A percentile compares a stretch with the other conserved stretches of the same genome.
Conservation (phyloP, 2,888 invertebrate genomes). For the Luffia ferchaultella region DNA sequence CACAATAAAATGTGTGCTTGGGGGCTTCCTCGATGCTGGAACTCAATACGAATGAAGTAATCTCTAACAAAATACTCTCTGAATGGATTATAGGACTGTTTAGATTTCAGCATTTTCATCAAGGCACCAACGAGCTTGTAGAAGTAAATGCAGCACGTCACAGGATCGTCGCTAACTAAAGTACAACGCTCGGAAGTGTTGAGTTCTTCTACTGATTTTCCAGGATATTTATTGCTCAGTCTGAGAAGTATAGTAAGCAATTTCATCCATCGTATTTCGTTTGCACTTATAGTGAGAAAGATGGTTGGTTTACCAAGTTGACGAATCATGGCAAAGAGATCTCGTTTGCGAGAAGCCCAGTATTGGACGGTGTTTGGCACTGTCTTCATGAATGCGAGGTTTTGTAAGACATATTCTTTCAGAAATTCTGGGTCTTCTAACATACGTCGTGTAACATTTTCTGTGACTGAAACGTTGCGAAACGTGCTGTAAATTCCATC, state of each 20-base stretch:
- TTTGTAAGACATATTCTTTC: slow-evolving; percentile 20
- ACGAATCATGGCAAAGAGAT: slow-evolving; percentile 27
- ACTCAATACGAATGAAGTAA: slow-evolving; percentile 32
- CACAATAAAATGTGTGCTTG: slow-evolving; percentile 35
- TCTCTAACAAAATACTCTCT: slow-evolving; percentile 22
- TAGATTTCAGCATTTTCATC: slow-evolving; percentile 22
- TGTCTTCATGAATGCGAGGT: slow-evolving; percentile 28
- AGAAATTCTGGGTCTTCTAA: slow-evolving; percentile 24
- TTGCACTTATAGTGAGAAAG: slow-evolving; percentile 33
- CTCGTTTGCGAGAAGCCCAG: too few species aligned
- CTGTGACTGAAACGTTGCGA: slow-evolving; percentile 18
- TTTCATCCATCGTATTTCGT: slow-evolving; percentile 31
- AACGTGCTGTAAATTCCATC: too few species aligned
- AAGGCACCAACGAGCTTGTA: slow-evolving; percentile 23
- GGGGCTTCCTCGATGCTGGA: too few species aligned
- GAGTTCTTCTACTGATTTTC: slow-evolving; percentile 18
- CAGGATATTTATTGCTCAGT: slow-evolving; percentile 19
- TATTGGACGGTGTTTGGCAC: slow-evolving; percentile 34
- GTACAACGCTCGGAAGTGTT: slow-evolving; percentile 18
- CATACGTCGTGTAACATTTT: slow-evolving; percentile 22
- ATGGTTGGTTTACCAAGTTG: slow-evolving; percentile 29
- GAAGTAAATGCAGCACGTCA: slow-evolving; percentile 27
- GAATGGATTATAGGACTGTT: slow-evolving; percentile 23
- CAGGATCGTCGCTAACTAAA: slow-evolving; percentile 22
- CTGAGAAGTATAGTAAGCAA: slow-evolving; percentile 28